These are phyloP conservation scores for Astatotilapia flaviijosephi DNA, from an alignment of 2,113 vertebrate genomes.

Conservation along the genomic window DNA sequence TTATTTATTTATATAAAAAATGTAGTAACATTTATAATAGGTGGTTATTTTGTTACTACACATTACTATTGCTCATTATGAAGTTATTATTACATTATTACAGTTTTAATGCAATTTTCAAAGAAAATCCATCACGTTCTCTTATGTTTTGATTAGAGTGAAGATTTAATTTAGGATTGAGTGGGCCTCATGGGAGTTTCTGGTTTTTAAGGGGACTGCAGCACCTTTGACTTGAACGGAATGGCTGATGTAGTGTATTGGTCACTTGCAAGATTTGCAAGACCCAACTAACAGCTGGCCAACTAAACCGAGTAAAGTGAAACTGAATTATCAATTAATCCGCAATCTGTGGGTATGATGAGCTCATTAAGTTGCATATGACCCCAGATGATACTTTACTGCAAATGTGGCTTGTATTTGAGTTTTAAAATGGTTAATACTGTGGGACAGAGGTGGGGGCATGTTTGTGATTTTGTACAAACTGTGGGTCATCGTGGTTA, in stretches of 20 bases:
- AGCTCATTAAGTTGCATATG: neutral
- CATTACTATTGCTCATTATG: neutral
- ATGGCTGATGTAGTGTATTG: neutral
- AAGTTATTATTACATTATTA: neutral
- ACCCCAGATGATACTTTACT: neutral
- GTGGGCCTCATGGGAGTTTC: neutral
- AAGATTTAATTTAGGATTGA: neutral
- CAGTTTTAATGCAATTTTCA: neutral
- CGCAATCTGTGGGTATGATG: neutral
- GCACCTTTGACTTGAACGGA: neutral
- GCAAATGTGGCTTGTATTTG: neutral
- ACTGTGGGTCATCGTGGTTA: neutral
- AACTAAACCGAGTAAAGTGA: neutral
- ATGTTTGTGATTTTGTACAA: neutral
- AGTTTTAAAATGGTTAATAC: neutral
- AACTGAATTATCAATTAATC: constrained; percentile 19
- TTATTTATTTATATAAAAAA: neutral
- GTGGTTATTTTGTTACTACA: neutral
- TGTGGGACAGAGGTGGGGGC: neutral
- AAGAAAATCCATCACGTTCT: neutral
- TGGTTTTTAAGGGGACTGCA: neutral
- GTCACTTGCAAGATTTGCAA: neutral
- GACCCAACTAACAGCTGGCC: neutral
- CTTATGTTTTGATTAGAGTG: neutral
- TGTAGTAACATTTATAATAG: neutral